Evolutionary conservation across 2,888 invertebrate species (phyloP), one percentile per base, ranked within the genome.

Genomic region (Parapristionchus giblindavisi): DNA sequence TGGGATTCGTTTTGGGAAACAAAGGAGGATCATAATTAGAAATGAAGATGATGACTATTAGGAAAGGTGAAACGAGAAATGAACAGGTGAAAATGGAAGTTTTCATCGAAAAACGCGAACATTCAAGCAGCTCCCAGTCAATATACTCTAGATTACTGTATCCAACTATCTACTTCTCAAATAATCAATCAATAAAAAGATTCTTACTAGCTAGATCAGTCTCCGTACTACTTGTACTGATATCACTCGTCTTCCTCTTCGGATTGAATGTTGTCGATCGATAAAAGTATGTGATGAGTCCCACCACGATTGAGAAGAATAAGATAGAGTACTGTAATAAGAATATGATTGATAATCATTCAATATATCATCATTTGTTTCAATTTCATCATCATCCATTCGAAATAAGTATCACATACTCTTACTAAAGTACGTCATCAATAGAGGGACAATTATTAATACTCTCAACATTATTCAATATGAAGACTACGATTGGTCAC

Each of bases 271-370:
- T n/a, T 24, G 70, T 54, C 3, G 70, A 54, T 14, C 36, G 48
- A 29, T 40, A 56, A 29, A 70, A 56, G 38, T 43, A 70, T 2
- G 70, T 38, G 38, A 70, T 70, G 27, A 70, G 38, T 38, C 70
- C 70, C n/a, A 52, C 52, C 27, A 70, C 70, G 56, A 70, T 56
- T 8, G 70, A 34, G 38, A 70, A 38, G 70, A 70, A 70, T 21
- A 56, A 29, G 5, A 70, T 52, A 29, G 70, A 54, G 38, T 70
- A 70, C 70, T 70, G 32, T 56, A 70, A 68, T 6, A 11, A 27
- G 29, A 43, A 36, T 34, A 52, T 14, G 21, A 14, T 43, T 17
- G 43, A 43, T 17, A 17, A 14, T 43, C 17, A 14, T 43, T 8
- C 43, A 43, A 8, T 43, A 17, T 43, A 14, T 43, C 17, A 17